Evolutionary conservation across 2,113 vertebrate genomes (phyloP).

Genomic region (Erythrolamprus reginae): DNA sequence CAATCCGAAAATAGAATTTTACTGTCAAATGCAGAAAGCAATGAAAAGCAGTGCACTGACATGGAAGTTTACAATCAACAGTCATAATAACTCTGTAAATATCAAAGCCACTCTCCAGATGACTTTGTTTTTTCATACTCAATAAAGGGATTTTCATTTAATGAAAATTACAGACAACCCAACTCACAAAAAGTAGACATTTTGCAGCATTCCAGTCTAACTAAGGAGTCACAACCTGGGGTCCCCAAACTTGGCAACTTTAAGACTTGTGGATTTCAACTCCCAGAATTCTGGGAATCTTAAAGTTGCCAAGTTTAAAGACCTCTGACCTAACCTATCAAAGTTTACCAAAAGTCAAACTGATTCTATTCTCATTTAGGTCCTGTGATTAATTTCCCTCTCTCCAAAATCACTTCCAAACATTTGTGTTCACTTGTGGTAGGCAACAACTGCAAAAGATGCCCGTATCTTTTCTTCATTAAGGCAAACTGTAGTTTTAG

Average conservation of each 20-base stretch:
- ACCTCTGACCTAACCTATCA: too few species aligned
- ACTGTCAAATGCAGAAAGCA: neutral
- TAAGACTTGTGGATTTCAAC: too few species aligned
- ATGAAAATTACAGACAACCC: neutral
- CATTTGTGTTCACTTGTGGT: neutral
- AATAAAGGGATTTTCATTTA: neutral
- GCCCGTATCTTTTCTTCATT: neutral
- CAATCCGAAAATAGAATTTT: conserved; percentile 35
- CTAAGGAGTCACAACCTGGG: neutral
- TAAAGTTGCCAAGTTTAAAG: too few species aligned
- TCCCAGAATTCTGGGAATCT: too few species aligned
- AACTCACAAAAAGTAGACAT: neutral
- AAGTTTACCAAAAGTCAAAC: neutral
- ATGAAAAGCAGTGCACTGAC: conserved; percentile 5
- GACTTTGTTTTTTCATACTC: neutral
- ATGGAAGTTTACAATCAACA: conserved; percentile 56
- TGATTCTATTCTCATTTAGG: neutral
- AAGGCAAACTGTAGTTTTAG: neutral
- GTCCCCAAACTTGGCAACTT: too few species aligned
- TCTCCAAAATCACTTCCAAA: neutral
- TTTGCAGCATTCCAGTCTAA: neutral
- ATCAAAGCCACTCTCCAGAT: conserved; percentile 33
- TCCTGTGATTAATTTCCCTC: neutral
- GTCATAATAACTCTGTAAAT: conserved; percentile 58
- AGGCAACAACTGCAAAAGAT: too few species aligned